Base-by-base conservation (phyloP, 1,140 invertebrate genomes). In the Aphelinus certus region DNA sequence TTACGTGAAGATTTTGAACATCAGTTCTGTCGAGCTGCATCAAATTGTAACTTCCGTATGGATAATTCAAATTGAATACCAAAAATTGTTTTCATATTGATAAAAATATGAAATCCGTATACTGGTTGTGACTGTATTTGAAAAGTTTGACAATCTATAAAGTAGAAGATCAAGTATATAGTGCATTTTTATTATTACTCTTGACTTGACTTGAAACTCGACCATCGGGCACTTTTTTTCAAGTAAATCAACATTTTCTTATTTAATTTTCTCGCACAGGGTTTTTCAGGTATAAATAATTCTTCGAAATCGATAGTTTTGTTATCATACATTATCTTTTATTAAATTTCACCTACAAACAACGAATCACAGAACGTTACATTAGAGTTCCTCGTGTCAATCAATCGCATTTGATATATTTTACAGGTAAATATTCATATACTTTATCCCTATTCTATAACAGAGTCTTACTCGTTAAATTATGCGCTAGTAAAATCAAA, bases 291-390 rank as follows among this genome's bases (percentile, higher is more conserved):
- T 42, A 42, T 10, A 64, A 58, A 1, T 47, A 63, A 63, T 55
- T 63, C 62, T n/a, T n/a, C n/a, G n/a, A 63, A 3, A 55, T 45
- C 60, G 53, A 7, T 3, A 58, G 26, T 61, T 26, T 53, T 73
- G 67, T 75, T 85, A 85, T 86, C 79, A 82, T 87, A 87, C 84
- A 86, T 84, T 84, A 84, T 86, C 81, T 85, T 87, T 88, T 87
- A 87, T 87, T 87, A 85, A 88, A 88, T 87, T 88, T 88, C 87
- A 88, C 87, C 87, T 88, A 88, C 86, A 87, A 87, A 88, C 87
- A 88, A 88, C 87, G 87, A 88, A 88, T 88, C 87, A 88, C 87
- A 88, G 87, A 87, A 88, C 86, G 85, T 88, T 88, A 88, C 85
- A 88, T 87, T 86, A 87, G 83, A 87, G 83, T 88, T 87, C 81